Evolutionary conservation across 1,140 invertebrate genomes (phyloP), one percentile per base, ranked within the genome.

Genomic region (Oryctes rhinoceros): DNA sequence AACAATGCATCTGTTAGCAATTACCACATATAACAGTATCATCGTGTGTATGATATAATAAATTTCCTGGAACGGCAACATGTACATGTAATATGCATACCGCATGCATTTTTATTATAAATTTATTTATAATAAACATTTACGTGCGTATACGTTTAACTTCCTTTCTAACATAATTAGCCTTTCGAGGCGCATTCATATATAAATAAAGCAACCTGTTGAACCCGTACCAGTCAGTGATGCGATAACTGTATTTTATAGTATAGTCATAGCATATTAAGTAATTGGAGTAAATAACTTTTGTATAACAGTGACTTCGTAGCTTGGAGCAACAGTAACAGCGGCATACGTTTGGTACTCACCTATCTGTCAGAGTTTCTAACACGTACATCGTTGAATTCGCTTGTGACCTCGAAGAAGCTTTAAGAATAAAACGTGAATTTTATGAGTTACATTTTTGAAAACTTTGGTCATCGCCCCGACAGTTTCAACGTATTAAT

Each of bases 231-330:
- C 20, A 35, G 4, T 5, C 20, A 35, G n/a, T 59, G 13, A 6
- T 71, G 13, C 20, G 20, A 1, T 71, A 71, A 71, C 65, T 71
- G 65, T 71, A 71, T 24, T 10, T 30, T 71, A 24, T 24, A 71
- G 24, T 37, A 71, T 71, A 24, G 10, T 24, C 24, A 2, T 9
- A 24, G 65, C 20, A 71, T 71, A 71, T 71, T 5, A 71, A 30
- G 2, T 71, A 71, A 71, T 71, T 71, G 20, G 65, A 35, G 20
- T 71, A 71, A 30, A 71, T 35, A 71, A 30, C 15, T 11, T 71
- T 71, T 71, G 15, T 35, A 24, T 37, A 30, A 15, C 24, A 9
- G 65, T 37, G 65, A 71, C n/a, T 71, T 24, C 10, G 24, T 59
- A 59, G 39, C 39, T 39, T 39, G 39, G 7, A 39, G 7, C 3